Base-by-base conservation (phyloP, 2,888 invertebrate species). In the Acleris cristana region DNA sequence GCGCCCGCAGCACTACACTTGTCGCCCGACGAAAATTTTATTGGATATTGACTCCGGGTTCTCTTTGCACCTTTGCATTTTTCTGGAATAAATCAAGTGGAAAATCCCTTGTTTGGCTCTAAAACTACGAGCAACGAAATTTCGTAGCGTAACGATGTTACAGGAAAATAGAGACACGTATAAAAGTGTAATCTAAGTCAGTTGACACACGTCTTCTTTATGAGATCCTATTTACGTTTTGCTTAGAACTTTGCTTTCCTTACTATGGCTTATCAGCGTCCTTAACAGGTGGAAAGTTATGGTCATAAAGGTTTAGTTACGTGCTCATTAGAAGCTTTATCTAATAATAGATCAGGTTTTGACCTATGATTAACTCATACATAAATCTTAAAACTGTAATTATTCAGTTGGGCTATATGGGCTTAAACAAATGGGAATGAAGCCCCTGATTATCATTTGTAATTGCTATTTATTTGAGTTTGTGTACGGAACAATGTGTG, bases 11-110 rank as follows among this genome's bases (percentile, higher is more conserved):
- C 56, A 55, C 49, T 54, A 44, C 44, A 30, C 49, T 44, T 34
- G 57, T 52, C 53, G 49, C 49, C 16, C 10, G 23, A 65, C 34
- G 51, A 26, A 5, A 44, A 45, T 51, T 49, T 60, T 55, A 55
- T 44, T 65, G 34, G 56, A 66, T 56, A 56, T 52, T 65, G 51
- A 56, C 49, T 56, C 49, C 56, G 18, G 21, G n/a, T 44, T 55
- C 10, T 21, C 49, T 44, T 64, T 64, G 49, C 55, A 51, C 49
- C 51, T 64, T 56, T 64, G 49, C 49, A 56, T 64, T 63, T 63
- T 55, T 56, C 49, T 21, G 40, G 40, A 34, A 55, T 51, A 56
- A 48, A 63, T 55, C 63, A 49, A 51, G 21, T 10, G 34, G 34
- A 14, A 40, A 56, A 18, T 16, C n/a, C 30, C 26, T 48, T 26